Percentiles rank a stretch among this genome's conserved stretches.
phyloP scores from a whole-genome alignment of 2,113 vertebrate genomes.

The Crypturellus undulatus region DNA sequence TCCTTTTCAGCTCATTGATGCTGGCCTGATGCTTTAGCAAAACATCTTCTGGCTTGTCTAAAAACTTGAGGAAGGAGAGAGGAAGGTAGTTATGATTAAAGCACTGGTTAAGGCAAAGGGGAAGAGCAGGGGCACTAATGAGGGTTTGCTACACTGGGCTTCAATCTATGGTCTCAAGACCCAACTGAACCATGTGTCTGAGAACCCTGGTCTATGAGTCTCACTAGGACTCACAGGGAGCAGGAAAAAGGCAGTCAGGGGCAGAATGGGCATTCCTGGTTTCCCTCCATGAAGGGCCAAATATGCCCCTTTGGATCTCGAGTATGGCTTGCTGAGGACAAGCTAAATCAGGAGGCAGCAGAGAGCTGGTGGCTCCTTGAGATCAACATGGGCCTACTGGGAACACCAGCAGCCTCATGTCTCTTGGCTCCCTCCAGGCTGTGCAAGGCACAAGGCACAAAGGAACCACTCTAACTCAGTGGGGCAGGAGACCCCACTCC shows the following conservation, averaged over 20 bases:
- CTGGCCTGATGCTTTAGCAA: constrained; percentile 98
- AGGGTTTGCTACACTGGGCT: constrained; percentile 6
- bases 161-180: neutral
- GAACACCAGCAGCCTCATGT: neutral
- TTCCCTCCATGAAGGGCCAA: neutral
- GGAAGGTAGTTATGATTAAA: neutral
- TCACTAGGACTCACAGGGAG: neutral
- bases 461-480: neutral
- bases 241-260: neutral
- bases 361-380: neutral
- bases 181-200: rapidly evolving
- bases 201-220: neutral
- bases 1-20: constrained; percentile 97
- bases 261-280: rapidly evolving
- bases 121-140: neutral
- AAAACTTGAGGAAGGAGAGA: constrained; percentile 83
- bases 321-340: neutral
- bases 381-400: neutral
- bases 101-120: neutral
- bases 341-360: neutral
- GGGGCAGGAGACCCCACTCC: no score
- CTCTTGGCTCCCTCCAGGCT: neutral
- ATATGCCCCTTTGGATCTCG: neutral
- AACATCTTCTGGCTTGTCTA: constrained; percentile 96
- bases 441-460: neutral